Conservation (phyloP, 2,797 vertebrate genomes). For the Chiroxiphia lanceolata region DNA sequence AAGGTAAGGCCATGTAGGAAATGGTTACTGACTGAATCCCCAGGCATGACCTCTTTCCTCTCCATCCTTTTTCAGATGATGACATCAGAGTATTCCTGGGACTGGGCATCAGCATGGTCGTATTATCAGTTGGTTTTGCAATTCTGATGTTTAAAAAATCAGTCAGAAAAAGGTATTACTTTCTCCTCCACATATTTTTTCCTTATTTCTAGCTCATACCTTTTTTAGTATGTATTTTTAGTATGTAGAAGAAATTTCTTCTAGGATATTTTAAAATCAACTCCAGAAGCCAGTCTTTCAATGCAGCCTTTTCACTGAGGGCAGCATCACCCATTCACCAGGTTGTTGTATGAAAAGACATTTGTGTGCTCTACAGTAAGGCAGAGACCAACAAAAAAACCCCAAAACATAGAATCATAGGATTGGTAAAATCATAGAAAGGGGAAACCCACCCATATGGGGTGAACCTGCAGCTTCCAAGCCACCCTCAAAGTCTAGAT, state of each 20-base stretch:
- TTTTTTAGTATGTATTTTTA: background rate
- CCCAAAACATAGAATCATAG: background rate
- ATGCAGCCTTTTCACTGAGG: background rate
- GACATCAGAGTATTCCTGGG: constrained; percentile 47
- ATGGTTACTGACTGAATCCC: background rate
- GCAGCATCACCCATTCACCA: background rate
- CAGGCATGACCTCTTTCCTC: background rate
- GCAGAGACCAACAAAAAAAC: background rate
- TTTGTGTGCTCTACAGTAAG: background rate
- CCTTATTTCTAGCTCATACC: background rate
- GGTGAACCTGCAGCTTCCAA: background rate
- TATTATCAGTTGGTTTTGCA: background rate
- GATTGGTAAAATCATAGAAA: background rate
- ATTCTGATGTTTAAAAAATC: constrained; percentile 67
- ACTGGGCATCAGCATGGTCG: constrained; percentile 9
- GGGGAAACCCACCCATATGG: accelerated
- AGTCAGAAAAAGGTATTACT: constrained; percentile 69
- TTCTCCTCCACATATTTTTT: background rate
- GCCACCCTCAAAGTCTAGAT: background rate
- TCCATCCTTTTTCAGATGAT: constrained; percentile 23
- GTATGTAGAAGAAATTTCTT: background rate
- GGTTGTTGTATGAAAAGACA: background rate
- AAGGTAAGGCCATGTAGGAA: background rate
- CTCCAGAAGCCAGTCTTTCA: background rate
- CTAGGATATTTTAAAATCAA: background rate